A percentile compares a stretch with the other conserved stretches of the same genome.
Evolutionary conservation across 35 echinoderm and acorn worm species (phyloP).

Genomic region (Diadema setosum): DNA sequence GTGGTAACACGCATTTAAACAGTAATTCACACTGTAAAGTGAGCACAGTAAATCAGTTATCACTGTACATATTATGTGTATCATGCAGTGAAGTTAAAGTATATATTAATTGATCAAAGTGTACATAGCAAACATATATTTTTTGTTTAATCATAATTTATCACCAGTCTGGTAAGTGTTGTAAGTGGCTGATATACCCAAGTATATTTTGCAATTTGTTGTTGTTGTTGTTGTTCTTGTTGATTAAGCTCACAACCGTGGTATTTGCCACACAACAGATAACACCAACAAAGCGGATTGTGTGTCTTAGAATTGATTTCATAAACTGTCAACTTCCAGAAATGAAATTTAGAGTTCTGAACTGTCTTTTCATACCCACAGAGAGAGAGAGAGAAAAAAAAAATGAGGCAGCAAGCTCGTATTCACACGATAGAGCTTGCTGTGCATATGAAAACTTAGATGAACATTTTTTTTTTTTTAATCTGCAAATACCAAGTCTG

Average conservation of each 20-base stretch:
- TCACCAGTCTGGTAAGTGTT: neutral
- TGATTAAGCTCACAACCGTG: neutral
- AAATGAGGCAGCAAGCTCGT: no score
- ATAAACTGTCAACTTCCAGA: neutral
- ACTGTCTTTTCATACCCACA: neutral
- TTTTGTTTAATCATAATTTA: neutral
- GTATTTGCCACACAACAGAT: neutral
- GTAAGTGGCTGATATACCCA: neutral
- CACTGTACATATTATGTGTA: slow-evolving; percentile 2
- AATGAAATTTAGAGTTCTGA: neutral
- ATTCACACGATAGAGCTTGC: no score
- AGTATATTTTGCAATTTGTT: neutral
- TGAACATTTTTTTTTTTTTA: no score
- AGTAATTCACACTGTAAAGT: no score
- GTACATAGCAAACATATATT: slow-evolving; percentile 7
- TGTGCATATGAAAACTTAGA: no score
- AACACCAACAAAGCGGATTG: neutral
- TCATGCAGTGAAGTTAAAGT: neutral
- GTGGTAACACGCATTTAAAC: neutral
- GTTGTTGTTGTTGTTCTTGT: neutral
- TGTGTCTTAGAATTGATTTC: neutral
- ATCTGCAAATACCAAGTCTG: no score
- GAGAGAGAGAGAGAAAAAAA: neutral
- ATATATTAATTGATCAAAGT: slow-evolving; percentile 16
- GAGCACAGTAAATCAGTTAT: neutral